Base-by-base conservation (phyloP, 2,113 vertebrate species). In the Patagioenas fasciata region DNA sequence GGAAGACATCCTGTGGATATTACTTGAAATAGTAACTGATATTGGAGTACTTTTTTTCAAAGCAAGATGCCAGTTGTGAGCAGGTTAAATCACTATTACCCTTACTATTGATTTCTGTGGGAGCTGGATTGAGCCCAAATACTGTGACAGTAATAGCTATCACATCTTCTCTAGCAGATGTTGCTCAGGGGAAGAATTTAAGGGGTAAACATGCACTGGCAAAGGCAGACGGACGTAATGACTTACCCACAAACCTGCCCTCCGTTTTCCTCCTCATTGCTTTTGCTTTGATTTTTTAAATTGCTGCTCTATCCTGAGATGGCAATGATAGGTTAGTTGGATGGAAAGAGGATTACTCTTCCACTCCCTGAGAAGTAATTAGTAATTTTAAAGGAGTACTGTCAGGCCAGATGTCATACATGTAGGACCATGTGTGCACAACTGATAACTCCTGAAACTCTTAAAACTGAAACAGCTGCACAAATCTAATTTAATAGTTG, bases 241-340 rank as follows among this genome's bases (percentile, higher is more conserved):
- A 91, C 77, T 83, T 95, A 89, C 79, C 80, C 92, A 91, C 66
- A 92, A 85, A 71, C 70, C 71, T 71, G 50, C 94, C 83, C 70
- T 96, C 73, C 88, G 58, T 91, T 93, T 95, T 85, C 94, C 85
- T 91, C 64, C 72, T 90, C 88, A 94, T 80, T 88, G 93, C 84
- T 61, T 88, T 96, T 90, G 85, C 92, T 97, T 95, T 96, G 91
- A 93, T 89, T 94, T 91, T 84, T 93, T 36, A 75, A 89, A 84
- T 61, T 8, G 1, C 62, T 94, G 69, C 81, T 75, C 50, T 84
- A 96, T 87, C 60, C 70, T 88, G 78, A 95, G 91, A 95, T 93
- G 73, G 64, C 69, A 93, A 73, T 18, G 91, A 92, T 92, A 94
- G 94, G 40, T 64, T 85, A 18, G 1, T 79, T 83, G 91, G 84